A percentile compares a stretch with the other conserved stretches of the same genome.
Evolutionary conservation across 2,888 invertebrate genomes (phyloP).

Genomic region (Ormyrus rosae): DNA sequence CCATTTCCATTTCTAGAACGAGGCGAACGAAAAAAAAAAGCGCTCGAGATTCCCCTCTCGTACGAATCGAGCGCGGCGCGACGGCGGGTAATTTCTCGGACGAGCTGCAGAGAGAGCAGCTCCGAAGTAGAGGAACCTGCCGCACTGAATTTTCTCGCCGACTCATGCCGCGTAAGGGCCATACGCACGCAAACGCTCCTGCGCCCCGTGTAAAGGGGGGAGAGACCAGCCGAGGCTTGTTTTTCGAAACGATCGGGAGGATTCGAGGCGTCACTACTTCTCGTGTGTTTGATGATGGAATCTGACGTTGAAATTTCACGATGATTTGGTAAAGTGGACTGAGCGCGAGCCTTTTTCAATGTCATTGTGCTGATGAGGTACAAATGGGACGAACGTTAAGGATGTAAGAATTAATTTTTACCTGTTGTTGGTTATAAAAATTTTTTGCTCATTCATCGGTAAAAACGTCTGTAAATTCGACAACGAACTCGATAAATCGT

Average conservation of each 20-base stretch:
- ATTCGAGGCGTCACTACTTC: slow-evolving; percentile 19
- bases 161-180: slow-evolving; percentile 61
- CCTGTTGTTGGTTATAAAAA: no score
- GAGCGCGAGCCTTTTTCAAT: no score
- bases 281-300: slow-evolving; percentile 10
- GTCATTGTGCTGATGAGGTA: no score
- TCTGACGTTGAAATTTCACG: slow-evolving; percentile 19
- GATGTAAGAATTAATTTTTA: no score
- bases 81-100: slow-evolving; percentile 24
- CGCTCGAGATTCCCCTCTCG: background rate
- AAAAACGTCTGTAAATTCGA: no score
- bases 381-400: no score
- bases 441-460: no score
- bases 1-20: slow-evolving; percentile 1
- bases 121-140: slow-evolving; percentile 31
- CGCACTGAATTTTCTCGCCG: slow-evolving; percentile 54
- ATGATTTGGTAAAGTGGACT: background rate
- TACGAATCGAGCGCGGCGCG: slow-evolving; percentile 39
- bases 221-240: slow-evolving; percentile 14
- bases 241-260: slow-evolving; percentile 18
- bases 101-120: slow-evolving; percentile 11
- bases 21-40: background rate
- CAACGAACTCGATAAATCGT: no score
- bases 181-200: slow-evolving; percentile 46
- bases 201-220: background rate